Percentiles rank a stretch among this genome's conserved stretches.
Evolutionary conservation across 2,888 invertebrate species (phyloP).

Genomic region (Hylaea fasciaria): DNA sequence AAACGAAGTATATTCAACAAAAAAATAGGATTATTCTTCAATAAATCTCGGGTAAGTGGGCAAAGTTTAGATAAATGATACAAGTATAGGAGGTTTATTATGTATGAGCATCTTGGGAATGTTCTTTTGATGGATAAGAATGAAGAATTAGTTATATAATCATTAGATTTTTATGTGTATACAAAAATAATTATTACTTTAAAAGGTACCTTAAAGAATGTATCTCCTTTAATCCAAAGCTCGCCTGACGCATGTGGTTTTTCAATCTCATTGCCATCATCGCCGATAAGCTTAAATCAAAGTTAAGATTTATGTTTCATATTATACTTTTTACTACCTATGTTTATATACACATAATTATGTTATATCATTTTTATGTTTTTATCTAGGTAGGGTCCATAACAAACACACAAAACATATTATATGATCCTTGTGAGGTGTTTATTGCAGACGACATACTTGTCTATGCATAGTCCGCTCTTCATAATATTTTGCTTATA

Average conservation of each 20-base stretch:
- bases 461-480: background rate
- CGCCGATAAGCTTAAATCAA: constrained; percentile 51
- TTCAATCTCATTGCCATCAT: constrained; percentile 44
- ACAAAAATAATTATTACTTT: no score
- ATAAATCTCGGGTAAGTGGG: constrained; percentile 32
- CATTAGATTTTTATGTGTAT: no score
- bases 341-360: no score
- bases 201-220: constrained; percentile 60
- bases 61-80: constrained; percentile 33
- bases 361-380: no score
- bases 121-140: constrained; percentile 27
- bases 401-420: no score
- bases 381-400: no score
- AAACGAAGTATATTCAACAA: constrained; percentile 15
- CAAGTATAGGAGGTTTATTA: constrained; percentile 28
- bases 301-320: background rate
- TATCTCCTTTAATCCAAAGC: constrained; percentile 58
- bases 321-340: no score
- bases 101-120: constrained; percentile 25
- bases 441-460: background rate
- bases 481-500: constrained; percentile 5
- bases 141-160: background rate
- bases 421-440: no score
- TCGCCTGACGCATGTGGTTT: constrained; percentile 51
- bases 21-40: constrained; percentile 28